These are phyloP conservation scores for Sebastes glaucus DNA, from an alignment of 2,797 vertebrate genomes.

Conservation along the genomic window DNA sequence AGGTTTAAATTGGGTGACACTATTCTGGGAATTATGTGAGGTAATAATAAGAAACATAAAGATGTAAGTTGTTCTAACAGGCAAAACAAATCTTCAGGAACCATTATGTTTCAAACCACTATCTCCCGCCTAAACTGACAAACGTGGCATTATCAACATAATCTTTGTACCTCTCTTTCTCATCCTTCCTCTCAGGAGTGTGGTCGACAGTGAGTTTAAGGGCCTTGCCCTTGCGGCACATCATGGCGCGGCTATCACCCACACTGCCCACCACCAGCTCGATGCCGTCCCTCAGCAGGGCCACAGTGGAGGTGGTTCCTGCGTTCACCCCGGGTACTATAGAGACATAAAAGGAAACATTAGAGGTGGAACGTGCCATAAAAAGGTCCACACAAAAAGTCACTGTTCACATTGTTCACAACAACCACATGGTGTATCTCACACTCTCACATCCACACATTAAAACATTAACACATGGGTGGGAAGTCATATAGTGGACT, in stretches of 20 bases:
- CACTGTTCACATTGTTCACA: constrained; percentile 30
- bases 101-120: not conserved
- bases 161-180: constrained; percentile 91
- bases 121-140: not conserved
- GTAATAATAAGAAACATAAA: not conserved
- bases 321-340: constrained; percentile 76
- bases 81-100: not conserved
- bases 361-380: constrained; percentile 27
- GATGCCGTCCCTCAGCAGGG: constrained; percentile 93
- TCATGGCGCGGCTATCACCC: constrained; percentile 95
- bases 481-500: constrained; percentile 35
- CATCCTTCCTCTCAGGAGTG: constrained; percentile 96
- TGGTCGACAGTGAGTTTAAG: constrained; percentile 95
- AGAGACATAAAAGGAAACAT: constrained; percentile 62
- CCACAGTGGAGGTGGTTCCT: constrained; percentile 96
- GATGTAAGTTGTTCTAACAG: not conserved
- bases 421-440: constrained; percentile 44
- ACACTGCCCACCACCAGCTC: constrained; percentile 97
- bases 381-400: constrained; percentile 7
- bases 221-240: constrained; percentile 94
- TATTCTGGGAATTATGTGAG: not conserved
- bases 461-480: constrained; percentile 51
- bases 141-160: not conserved
- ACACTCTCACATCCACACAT: constrained; percentile 48
- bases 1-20: not conserved